phyloP scores from a whole-genome alignment of 2,888 invertebrate species.

The Metopia argyrocephala region DNA sequence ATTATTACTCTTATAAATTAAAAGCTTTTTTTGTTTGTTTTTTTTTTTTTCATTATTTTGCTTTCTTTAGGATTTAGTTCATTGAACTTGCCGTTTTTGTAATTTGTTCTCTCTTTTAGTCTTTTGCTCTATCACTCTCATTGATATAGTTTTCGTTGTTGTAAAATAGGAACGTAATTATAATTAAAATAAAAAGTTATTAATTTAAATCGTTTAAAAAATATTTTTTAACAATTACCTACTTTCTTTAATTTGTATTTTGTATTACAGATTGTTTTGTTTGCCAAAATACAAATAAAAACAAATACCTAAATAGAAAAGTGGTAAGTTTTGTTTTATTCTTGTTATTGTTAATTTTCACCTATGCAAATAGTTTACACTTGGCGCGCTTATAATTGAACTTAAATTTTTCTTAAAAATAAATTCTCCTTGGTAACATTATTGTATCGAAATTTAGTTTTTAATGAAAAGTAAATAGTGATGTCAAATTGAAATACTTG shows the following conservation, averaged over 20 bases:
- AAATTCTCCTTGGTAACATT: neutral
- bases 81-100: conserved; percentile 51
- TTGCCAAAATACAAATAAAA: neutral
- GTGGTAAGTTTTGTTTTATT: neutral
- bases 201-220: conserved; percentile 61
- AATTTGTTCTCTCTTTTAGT: neutral
- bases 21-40: conserved; percentile 46
- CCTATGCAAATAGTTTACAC: neutral
- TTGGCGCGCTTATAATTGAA: conserved; percentile 18
- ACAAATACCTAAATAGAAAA: conserved; percentile 14
- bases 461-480: too few relatives aligned
- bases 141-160: conserved; percentile 50
- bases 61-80: conserved; percentile 44
- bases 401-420: conserved; percentile 10
- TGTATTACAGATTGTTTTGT: conserved; percentile 57
- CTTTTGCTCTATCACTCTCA: neutral
- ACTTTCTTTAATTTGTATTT: conserved; percentile 25
- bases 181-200: conserved; percentile 44
- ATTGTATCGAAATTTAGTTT: neutral
- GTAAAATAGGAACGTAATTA: conserved; percentile 46
- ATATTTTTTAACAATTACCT: conserved; percentile 49
- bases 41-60: conserved; percentile 21
- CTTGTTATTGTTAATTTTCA: neutral
- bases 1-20: conserved; percentile 36
- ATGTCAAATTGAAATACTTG: too few relatives aligned